These are phyloP conservation scores for Rachycentron canadum DNA, from an alignment of 2,797 vertebrate species.

Conservation along the genomic window DNA sequence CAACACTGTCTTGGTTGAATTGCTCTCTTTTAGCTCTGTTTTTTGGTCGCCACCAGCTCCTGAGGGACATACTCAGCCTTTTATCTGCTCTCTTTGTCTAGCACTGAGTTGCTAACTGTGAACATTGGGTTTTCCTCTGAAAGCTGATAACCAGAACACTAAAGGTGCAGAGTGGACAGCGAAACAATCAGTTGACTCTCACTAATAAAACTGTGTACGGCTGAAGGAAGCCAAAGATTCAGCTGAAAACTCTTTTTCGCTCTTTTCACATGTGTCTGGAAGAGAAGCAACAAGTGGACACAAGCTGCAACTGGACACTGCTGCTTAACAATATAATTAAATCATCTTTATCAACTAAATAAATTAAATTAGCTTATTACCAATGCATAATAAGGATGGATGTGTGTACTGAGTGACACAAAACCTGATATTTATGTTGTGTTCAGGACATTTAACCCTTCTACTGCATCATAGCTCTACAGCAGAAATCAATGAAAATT, in stretches of 20 bases:
- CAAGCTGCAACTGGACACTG: background rate
- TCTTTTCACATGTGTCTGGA: background rate
- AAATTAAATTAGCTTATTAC: background rate
- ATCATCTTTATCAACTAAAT: constrained; percentile 10
- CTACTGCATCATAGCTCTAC: background rate
- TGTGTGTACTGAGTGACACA: background rate
- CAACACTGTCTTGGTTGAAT: too few relatives aligned
- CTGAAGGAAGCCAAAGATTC: background rate
- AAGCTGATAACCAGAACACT: background rate
- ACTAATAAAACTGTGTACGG: background rate
- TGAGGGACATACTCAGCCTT: background rate
- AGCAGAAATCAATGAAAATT: background rate
- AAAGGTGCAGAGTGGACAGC: background rate
- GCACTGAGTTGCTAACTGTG: background rate
- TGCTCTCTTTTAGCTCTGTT: background rate
- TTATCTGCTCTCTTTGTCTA: background rate
- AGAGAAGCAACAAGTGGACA: background rate
- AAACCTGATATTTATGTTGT: background rate
- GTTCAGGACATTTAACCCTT: background rate
- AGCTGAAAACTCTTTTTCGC: background rate
- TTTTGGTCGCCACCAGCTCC: background rate
- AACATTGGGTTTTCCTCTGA: background rate
- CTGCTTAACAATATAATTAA: background rate
- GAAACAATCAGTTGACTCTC: background rate
- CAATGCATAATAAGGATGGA: background rate